Percentiles rank a stretch among this genome's conserved stretches.
Evolutionary conservation across 2,888 invertebrate species (phyloP).

Genomic region (Tenodera sinensis): DNA sequence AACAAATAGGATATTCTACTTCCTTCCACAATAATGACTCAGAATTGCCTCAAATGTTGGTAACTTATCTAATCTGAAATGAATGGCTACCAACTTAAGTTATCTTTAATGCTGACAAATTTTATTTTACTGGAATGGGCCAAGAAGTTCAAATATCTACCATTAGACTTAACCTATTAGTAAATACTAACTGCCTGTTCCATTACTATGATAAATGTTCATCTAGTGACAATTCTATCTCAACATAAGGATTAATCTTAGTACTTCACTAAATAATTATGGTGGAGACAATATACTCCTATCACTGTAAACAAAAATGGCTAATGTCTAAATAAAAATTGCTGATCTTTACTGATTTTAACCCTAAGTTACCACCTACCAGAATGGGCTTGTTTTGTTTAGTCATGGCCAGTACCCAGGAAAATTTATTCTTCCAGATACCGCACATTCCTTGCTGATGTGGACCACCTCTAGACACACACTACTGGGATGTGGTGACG

Average conservation of each 20-base stretch:
- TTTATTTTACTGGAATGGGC: background rate
- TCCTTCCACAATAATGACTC: background rate
- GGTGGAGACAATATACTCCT: background rate
- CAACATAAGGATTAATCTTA: background rate
- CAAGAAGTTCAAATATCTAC: background rate
- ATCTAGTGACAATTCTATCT: background rate
- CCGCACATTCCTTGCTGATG: slow-evolving; percentile 10
- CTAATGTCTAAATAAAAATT: background rate
- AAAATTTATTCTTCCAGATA: background rate
- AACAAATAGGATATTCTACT: background rate
- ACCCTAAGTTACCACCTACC: background rate
- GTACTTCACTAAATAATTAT: background rate
- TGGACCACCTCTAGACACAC: slow-evolving; percentile 17
- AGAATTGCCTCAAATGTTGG: background rate
- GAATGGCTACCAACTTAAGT: background rate
- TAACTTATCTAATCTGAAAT: background rate
- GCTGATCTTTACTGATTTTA: background rate
- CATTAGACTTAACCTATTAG: background rate
- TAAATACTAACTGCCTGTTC: background rate
- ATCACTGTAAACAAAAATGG: background rate
- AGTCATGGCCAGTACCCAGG: background rate
- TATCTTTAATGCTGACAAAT: background rate
- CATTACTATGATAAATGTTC: background rate
- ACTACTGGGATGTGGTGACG: background rate
- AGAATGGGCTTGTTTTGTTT: background rate